These are phyloP conservation scores for Cyphomyrus discorhynchus DNA, from an alignment of 2,113 vertebrate species.

Conservation along the genomic window DNA sequence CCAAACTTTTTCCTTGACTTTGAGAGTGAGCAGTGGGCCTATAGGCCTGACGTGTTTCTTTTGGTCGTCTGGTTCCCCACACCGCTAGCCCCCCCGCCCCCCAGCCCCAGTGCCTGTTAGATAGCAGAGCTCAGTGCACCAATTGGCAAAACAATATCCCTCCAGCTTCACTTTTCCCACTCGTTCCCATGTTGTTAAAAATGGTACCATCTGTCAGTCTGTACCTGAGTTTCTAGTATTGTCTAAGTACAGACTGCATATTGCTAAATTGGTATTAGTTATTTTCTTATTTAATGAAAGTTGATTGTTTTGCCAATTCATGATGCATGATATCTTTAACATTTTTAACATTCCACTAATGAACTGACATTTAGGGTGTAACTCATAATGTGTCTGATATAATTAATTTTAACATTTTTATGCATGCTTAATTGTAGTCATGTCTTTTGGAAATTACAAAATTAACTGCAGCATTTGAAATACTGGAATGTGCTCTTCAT, in stretches of 20 bases:
- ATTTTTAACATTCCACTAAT: not conserved
- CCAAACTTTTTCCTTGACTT: conserved; percentile 95
- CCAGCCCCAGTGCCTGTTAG: not conserved
- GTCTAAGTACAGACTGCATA: not conserved
- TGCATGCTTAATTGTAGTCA: not conserved
- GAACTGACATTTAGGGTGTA: not conserved
- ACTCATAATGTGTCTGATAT: not conserved
- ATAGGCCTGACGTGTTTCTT: conserved; percentile 45
- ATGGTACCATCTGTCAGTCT: not conserved
- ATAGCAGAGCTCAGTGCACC: not conserved
- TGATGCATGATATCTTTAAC: not conserved
- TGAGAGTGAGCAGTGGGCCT: conserved; percentile 78
- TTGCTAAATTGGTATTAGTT: not conserved
- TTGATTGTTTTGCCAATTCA: not conserved
- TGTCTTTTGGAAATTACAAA: not conserved
- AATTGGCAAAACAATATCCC: conserved; percentile 1
- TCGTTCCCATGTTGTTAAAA: not conserved
- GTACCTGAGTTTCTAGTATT: not conserved
- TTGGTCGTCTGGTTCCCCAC: not conserved
- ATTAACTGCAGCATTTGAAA: not conserved
- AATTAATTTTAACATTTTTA: not conserved
- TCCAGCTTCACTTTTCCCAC: not conserved
- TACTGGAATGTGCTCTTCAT: not conserved
- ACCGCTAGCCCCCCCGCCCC: not conserved
- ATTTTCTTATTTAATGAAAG: not conserved